Evolutionary conservation across 2,797 vertebrate genomes (phyloP), one percentile per base, ranked within the genome.

Genomic region (Channa striata): DNA sequence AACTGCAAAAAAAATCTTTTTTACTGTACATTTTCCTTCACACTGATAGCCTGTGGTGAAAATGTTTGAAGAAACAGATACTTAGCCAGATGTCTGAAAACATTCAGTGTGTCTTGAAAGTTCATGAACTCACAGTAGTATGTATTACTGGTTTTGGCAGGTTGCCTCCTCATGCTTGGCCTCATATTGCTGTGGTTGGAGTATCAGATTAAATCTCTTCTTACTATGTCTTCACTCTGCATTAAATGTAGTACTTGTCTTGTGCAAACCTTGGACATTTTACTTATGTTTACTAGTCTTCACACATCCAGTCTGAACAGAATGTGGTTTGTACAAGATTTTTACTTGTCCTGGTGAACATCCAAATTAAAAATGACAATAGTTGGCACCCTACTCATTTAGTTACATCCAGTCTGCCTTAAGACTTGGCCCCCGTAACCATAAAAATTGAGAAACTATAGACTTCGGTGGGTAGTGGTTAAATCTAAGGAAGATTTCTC

Each of bases 91-190:
- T 50, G 58, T 54, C 40, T 51, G 14, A 63, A 56, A 68, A 62
- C 23, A 61, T 74, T 44, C 37, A 36, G 17, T 8, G 46, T 33
- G 43, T 49, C 33, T 23, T 21, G 6, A 34, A 59, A 46, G 58
- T 77, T 77, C 49, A 58, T 71, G 39, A 82, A 60, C 76, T 70
- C 13, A 0, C 21, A 48, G 11, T 36, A 60, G 59, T 69, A 68
- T 54, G 40, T 64, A 37, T 59, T 50, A 59, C 36, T 79, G 65
- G 59, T 48, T 68, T 78, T 78, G 74, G 76, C 68, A 59, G 17
- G 2, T 44, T 57, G 40, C 59, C 68, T 58, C 39, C 44, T 59
- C 40, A 39, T 72, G 46, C 68, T 53, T 63, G 6, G 53, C 39
- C 66, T 60, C 13, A 8, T 33, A n/a, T 76, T 80, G 19, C 47